A percentile compares a stretch with the other conserved stretches of the same genome.
These are phyloP conservation scores for Macroramphosus scolopax DNA, from an alignment of 2,797 vertebrate genomes.

Conservation along the genomic window DNA sequence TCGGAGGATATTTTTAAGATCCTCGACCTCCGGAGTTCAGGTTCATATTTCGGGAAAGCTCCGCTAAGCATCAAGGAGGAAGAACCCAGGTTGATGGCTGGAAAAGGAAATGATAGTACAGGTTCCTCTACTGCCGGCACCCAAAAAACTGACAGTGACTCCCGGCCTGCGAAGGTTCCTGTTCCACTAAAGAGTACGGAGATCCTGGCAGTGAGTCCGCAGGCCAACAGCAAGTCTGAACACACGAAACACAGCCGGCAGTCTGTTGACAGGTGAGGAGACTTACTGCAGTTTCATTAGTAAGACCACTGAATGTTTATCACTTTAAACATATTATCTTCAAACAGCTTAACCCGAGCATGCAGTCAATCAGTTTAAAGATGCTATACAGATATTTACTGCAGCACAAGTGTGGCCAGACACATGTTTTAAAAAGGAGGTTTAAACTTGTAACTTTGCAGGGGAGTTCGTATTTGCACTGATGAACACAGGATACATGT, in stretches of 20 bases:
- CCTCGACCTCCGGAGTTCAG: conserved; percentile 76
- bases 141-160: conserved; percentile 22
- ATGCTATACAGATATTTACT: no score
- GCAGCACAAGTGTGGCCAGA: no score
- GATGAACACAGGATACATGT: no score
- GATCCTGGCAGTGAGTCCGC: conserved; percentile 11
- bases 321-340: no score
- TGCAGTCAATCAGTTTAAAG: no score
- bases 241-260: conserved; percentile 52
- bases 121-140: conserved; percentile 30
- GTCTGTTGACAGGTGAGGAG: conserved; percentile 77
- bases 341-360: no score
- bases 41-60: conserved; percentile 35
- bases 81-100: conserved; percentile 18
- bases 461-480: no score
- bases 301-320: no score
- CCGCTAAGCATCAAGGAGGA: conserved; percentile 28
- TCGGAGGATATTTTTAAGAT: conserved; percentile 89
- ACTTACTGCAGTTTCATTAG: background rate
- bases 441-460: no score
- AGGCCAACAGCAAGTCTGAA: conserved; percentile 36
- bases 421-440: no score
- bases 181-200: conserved; percentile 20
- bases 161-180: background rate
- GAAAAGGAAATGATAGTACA: conserved; percentile 46